Conservation (phyloP, 1,140 invertebrate genomes). For the Nilaparvata lugens region DNA sequence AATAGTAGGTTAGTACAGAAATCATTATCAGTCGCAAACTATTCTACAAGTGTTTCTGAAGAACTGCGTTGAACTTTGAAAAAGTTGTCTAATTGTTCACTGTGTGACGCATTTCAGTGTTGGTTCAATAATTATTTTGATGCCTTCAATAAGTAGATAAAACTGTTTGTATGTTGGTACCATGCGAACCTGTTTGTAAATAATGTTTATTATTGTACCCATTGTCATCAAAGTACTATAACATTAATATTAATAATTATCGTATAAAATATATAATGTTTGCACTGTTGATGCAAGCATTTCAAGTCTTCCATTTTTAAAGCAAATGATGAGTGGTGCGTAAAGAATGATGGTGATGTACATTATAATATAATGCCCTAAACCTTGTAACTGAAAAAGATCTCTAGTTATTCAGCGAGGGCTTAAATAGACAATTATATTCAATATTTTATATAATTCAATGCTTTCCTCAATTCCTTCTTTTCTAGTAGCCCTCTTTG, state of each 20-base stretch:
- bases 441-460: neutral
- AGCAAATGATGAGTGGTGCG: neutral
- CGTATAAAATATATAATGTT: neutral
- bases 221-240: constrained; percentile 1
- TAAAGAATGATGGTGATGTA: neutral
- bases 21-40: too few species aligned
- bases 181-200: neutral
- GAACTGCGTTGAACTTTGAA: too few species aligned
- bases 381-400: too few species aligned
- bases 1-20: too few species aligned
- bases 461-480: neutral
- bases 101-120: neutral
- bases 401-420: too few species aligned
- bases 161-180: neutral
- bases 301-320: constrained; percentile 2
- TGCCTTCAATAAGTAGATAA: constrained; percentile 1
- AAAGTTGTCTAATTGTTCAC: neutral
- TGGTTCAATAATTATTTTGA: neutral
- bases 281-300: neutral
- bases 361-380: too few species aligned
- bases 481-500: neutral
- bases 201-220: constrained; percentile 1
- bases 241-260: neutral
- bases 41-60: too few species aligned
- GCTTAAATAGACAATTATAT: neutral